Evolutionary conservation across 2,888 invertebrate genomes (phyloP).

Genomic region (Dolichopus griseipennis): DNA sequence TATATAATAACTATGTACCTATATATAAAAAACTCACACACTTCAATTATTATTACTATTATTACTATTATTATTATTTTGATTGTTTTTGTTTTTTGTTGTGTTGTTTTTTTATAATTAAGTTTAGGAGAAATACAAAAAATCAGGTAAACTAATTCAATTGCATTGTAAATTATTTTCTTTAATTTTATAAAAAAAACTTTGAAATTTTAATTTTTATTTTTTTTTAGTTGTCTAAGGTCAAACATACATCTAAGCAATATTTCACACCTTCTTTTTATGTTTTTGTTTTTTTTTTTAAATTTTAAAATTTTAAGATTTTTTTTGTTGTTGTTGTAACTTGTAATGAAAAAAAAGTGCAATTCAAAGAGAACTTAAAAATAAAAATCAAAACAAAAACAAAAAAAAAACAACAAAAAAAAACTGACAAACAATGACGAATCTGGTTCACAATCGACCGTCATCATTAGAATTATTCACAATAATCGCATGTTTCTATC

Average conservation of each 20-base stretch:
- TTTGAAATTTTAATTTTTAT: neutral
- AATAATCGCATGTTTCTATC: slow-evolving; percentile 3
- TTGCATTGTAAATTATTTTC: no score
- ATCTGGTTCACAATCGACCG: neutral
- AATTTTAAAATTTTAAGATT: neutral
- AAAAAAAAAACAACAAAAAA: no score
- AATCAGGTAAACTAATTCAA: no score
- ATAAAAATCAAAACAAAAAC: no score
- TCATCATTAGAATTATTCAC: neutral
- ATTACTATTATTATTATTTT: no score
- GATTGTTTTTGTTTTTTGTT: neutral
- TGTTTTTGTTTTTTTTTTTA: neutral
- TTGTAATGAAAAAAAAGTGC: no score
- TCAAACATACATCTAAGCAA: slow-evolving; percentile 1
- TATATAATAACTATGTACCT: neutral
- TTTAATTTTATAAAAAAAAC: neutral
- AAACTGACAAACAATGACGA: neutral
- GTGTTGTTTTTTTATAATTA: neutral
- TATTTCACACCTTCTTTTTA: neutral
- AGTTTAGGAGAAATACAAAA: no score
- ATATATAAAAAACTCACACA: neutral
- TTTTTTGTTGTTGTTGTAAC: no score
- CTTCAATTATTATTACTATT: neutral
- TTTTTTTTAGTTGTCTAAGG: no score
- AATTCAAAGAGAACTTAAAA: no score